phyloP scores from a whole-genome alignment of 2,113 vertebrate genomes.

The Gallinago undulata region DNA sequence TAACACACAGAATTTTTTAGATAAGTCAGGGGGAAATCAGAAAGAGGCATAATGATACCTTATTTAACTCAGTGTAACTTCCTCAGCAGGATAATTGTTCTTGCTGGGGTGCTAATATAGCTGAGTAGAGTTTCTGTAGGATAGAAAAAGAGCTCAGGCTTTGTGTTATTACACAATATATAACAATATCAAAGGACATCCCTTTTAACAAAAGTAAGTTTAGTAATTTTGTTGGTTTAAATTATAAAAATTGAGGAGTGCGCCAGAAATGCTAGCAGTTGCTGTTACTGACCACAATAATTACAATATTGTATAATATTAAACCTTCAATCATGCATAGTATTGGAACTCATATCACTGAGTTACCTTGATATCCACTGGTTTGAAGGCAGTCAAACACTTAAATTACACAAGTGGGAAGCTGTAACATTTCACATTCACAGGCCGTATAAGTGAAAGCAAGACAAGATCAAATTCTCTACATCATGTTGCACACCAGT shows the following conservation, averaged over 20 bases:
- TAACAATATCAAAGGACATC: background rate
- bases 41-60: background rate
- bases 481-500: background rate
- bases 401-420: background rate
- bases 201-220: background rate
- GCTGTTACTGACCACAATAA: background rate
- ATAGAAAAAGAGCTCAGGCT: background rate
- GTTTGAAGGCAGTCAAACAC: background rate
- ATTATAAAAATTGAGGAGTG: background rate
- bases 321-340: background rate
- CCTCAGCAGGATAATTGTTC: background rate
- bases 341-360: background rate
- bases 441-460: background rate
- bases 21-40: background rate
- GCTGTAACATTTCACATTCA: background rate
- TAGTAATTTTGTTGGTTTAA: background rate
- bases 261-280: background rate
- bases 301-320: background rate
- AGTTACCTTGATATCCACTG: background rate
- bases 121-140: background rate
- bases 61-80: background rate
- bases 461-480: background rate
- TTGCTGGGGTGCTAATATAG: background rate
- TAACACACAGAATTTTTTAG: background rate
- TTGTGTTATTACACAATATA: background rate